Evolutionary conservation across 1,140 invertebrate species (phyloP).

Genomic region (Gryllus bimaculatus): DNA sequence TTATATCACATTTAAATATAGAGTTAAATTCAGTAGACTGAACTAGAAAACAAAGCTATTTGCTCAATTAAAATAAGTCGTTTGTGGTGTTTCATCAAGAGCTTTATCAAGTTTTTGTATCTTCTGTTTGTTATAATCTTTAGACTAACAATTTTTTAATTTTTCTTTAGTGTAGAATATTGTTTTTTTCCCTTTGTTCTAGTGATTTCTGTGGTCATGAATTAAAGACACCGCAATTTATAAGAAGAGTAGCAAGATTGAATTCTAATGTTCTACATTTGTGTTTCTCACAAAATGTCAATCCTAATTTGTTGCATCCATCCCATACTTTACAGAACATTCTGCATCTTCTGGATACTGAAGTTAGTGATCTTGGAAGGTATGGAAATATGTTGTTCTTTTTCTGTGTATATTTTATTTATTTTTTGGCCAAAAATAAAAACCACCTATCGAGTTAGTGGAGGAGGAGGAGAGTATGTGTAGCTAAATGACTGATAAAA

Average conservation of each 20-base stretch:
- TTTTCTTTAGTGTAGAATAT: neutral
- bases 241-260: slow-evolving; percentile 60
- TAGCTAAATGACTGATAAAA: no score
- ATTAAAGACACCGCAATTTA: slow-evolving; percentile 60
- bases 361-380: slow-evolving; percentile 59
- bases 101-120: no score
- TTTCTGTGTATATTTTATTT: no score
- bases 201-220: slow-evolving; percentile 67
- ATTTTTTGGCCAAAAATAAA: no score
- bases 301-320: slow-evolving; percentile 50
- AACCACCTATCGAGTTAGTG: no score
- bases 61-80: no score
- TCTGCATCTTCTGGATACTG: slow-evolving; percentile 54
- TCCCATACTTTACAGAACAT: slow-evolving; percentile 65
- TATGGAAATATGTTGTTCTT: slow-evolving; percentile 28
- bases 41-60: no score
- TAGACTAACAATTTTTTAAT: neutral
- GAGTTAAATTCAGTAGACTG: no score
- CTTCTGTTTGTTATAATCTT: neutral
- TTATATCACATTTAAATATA: no score
- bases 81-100: no score
- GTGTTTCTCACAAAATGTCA: slow-evolving; percentile 68
- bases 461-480: no score
- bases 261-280: slow-evolving; percentile 75
- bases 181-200: slow-evolving; percentile 30